Percentiles rank a stretch among this genome's conserved stretches.
Evolutionary conservation across 2,888 invertebrate species (phyloP).

Genomic region (Cheilosia variabilis): DNA sequence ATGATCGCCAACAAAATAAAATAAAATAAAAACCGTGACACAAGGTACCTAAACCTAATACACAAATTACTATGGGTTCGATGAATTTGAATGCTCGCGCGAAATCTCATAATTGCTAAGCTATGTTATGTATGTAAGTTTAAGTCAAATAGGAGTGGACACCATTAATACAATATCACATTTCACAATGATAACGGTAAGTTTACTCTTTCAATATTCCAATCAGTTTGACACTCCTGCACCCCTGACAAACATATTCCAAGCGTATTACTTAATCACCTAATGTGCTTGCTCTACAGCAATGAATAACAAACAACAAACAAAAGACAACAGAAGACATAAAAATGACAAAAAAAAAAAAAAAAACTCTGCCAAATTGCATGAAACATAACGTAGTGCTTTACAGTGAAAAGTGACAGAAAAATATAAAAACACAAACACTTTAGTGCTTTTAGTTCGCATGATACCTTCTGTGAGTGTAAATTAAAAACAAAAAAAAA

Average conservation of each 20-base stretch:
- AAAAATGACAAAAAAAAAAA: background rate
- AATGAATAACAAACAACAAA: constrained; percentile 14
- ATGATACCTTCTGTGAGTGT: constrained; percentile 61
- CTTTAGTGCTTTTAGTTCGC: constrained; percentile 65
- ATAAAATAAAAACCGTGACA: background rate
- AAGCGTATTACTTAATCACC: constrained; percentile 29
- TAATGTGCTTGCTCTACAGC: constrained; percentile 62
- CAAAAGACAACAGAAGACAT: background rate
- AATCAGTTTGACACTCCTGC: constrained; percentile 42
- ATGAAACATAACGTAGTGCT: constrained; percentile 59
- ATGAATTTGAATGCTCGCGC: constrained; percentile 9
- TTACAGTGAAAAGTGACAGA: constrained; percentile 69
- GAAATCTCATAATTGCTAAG: constrained; percentile 16
- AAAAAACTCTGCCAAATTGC: constrained; percentile 33
- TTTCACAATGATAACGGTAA: constrained; percentile 58
- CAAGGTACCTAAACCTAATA: background rate
- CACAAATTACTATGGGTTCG: background rate
- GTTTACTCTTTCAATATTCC: constrained; percentile 34
- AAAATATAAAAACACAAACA: constrained; percentile 44
- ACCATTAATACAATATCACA: constrained; percentile 46
- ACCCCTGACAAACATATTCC: constrained; percentile 1
- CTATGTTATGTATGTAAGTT: constrained; percentile 2
- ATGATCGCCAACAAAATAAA: background rate
- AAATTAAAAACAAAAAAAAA: constrained; percentile 28
- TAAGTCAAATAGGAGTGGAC: constrained; percentile 27